phyloP scores from a whole-genome alignment of 2,888 invertebrate genomes.

The Cepaea hortensis region DNA sequence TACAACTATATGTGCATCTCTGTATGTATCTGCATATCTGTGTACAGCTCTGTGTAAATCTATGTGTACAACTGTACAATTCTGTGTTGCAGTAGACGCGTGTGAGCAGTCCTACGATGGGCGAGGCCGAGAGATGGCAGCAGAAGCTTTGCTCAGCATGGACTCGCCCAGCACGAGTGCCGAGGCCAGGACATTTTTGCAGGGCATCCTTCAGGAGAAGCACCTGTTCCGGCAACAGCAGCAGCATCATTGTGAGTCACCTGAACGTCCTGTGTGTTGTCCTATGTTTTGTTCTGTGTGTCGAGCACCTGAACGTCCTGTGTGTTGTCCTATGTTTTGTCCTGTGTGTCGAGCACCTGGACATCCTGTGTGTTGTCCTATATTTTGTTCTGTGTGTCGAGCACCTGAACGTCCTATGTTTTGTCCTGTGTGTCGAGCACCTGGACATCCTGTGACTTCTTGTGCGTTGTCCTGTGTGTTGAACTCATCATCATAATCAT shows the following conservation, averaged over 20 bases:
- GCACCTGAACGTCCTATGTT: no score
- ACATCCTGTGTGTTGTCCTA: no score
- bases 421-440: no score
- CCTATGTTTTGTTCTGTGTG: no score
- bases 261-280: no score
- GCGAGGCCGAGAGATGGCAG: constrained; percentile 66
- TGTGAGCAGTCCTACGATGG: constrained; percentile 70
- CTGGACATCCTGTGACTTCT: no score
- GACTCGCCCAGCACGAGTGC: constrained; percentile 67
- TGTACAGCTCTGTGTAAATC: background rate
- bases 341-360: no score
- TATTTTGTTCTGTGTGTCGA: no score
- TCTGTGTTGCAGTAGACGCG: constrained; percentile 69
- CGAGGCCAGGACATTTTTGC: constrained; percentile 70
- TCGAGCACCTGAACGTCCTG: no score
- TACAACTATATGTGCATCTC: background rate
- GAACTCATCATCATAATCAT: no score
- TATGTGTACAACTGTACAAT: background rate
- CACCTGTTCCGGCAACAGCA: constrained; percentile 30
- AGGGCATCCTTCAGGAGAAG: constrained; percentile 65
- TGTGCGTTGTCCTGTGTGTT: no score
- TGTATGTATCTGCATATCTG: background rate
- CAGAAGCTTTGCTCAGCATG: constrained; percentile 70
- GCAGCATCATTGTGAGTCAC: constrained; percentile 13
- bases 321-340: no score